A percentile compares a stretch with the other conserved stretches of the same genome.
Conservation (phyloP, 2,888 invertebrate species). For the Cynaeus angustus region DNA sequence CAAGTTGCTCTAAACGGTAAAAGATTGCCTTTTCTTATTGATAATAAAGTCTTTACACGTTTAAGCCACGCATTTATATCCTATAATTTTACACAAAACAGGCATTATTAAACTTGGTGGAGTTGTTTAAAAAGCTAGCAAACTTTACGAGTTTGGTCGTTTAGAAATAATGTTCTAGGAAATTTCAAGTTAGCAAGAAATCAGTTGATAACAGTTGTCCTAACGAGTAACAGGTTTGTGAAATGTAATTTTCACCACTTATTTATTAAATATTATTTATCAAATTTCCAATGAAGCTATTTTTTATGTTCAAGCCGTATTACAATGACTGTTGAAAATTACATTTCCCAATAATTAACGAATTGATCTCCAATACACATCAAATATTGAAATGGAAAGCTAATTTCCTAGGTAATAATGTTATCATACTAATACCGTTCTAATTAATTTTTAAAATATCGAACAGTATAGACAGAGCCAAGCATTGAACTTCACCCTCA, state of each 20-base stretch:
- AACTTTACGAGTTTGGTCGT: constrained; percentile 8
- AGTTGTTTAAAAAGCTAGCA: constrained; percentile 22
- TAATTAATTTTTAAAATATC: no score
- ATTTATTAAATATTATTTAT: neutral
- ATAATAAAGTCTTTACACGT: constrained; percentile 37
- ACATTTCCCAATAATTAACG: no score
- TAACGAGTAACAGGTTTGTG: no score
- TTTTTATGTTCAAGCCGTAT: neutral
- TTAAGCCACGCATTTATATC: constrained; percentile 15
- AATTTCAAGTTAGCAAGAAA: neutral
- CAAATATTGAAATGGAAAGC: no score
- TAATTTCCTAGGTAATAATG: no score
- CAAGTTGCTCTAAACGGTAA: constrained; percentile 26
- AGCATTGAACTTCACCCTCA: no score
- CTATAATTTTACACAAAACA: constrained; percentile 6
- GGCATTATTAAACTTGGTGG: constrained; percentile 26
- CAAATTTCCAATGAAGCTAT: neutral
- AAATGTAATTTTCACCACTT: neutral
- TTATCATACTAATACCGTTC: no score
- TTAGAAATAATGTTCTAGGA: constrained; percentile 12
- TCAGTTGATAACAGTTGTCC: no score
- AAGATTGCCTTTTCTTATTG: constrained; percentile 41
- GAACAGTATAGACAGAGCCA: no score
- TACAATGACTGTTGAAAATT: neutral
- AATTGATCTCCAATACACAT: no score